A percentile compares a stretch with the other conserved stretches of the same genome.
Conservation (phyloP, 2,888 invertebrate genomes). For the Caenorhabditis afra region DNA sequence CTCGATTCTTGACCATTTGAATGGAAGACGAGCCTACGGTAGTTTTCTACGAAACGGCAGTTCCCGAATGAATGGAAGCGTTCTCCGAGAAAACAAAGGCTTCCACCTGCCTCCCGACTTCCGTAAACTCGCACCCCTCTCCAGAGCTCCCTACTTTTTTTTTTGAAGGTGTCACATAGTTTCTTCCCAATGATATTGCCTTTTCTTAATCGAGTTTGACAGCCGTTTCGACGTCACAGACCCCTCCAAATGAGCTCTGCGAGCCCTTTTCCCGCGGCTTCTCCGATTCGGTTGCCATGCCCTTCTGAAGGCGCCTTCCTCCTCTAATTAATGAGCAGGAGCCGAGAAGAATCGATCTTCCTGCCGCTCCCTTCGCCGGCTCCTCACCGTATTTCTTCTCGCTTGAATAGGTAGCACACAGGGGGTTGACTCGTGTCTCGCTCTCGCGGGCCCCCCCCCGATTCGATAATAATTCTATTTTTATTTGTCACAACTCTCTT, state of each 20-base stretch:
- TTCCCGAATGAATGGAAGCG: too few relatives aligned
- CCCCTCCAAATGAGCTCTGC: neutral
- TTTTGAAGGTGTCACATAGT: neutral
- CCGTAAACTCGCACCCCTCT: too few relatives aligned
- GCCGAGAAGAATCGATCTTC: neutral
- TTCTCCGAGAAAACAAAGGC: too few relatives aligned
- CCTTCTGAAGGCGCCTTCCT: neutral
- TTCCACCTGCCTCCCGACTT: too few relatives aligned
- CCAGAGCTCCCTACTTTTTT: neutral
- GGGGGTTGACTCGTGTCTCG: constrained; percentile 22
- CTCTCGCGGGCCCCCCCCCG: neutral
- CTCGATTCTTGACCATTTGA: constrained; percentile 11
- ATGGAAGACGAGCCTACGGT: neutral
- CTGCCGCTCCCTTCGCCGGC: neutral
- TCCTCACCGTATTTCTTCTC: constrained; percentile 18
- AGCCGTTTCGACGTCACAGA: constrained; percentile 34
- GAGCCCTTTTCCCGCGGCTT: neutral
- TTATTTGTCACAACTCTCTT: constrained; percentile 47
- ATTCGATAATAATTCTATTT: constrained; percentile 59
- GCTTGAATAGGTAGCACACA: constrained; percentile 49
- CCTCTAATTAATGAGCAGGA: neutral
- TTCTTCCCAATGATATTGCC: constrained; percentile 32
- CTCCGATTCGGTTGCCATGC: constrained; percentile 8
- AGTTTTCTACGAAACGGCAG: neutral
- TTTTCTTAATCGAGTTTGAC: constrained; percentile 34